Conservation (phyloP, 2,888 invertebrate genomes). For the Malachius bipustulatus region DNA sequence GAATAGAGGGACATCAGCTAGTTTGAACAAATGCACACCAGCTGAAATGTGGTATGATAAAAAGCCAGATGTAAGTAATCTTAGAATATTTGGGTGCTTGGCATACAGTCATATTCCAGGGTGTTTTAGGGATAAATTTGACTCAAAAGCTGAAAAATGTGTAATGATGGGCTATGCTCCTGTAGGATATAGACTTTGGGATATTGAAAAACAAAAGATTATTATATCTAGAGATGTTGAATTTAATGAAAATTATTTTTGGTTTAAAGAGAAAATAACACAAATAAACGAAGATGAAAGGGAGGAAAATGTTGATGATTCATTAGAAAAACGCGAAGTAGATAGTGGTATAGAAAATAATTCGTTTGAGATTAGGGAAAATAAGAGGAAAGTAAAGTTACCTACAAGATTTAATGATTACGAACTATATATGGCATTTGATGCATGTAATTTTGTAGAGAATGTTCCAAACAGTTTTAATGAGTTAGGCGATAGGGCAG, state of each 20-base stretch:
- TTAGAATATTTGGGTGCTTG: conserved; percentile 10
- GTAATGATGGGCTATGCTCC: conserved; percentile 13
- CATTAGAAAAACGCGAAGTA: conserved; percentile 3
- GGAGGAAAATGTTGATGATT: conserved; percentile 5
- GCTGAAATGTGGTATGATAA: conserved; percentile 7
- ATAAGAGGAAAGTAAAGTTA: conserved; percentile 9
- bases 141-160: conserved; percentile 11
- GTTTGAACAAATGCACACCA: conserved; percentile 9
- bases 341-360: conserved; percentile 6
- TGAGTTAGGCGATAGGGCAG: conserved; percentile 8
- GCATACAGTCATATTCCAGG: conserved; percentile 12
- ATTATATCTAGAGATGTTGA: conserved; percentile 10
- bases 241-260: conserved; percentile 14
- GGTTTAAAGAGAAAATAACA: conserved; percentile 11
- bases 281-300: conserved; percentile 7
- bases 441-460: conserved; percentile 12
- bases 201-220: conserved; percentile 10
- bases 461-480: conserved; percentile 12
- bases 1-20: conserved; percentile 8
- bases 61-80: conserved; percentile 10
- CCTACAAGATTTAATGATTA: conserved; percentile 12
- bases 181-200: conserved; percentile 13
- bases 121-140: conserved; percentile 12
- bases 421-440: conserved; percentile 14
- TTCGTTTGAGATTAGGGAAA: conserved; percentile 6